phyloP scores from a whole-genome alignment of 1,140 invertebrate species.

The Drosophila parabipectinata region DNA sequence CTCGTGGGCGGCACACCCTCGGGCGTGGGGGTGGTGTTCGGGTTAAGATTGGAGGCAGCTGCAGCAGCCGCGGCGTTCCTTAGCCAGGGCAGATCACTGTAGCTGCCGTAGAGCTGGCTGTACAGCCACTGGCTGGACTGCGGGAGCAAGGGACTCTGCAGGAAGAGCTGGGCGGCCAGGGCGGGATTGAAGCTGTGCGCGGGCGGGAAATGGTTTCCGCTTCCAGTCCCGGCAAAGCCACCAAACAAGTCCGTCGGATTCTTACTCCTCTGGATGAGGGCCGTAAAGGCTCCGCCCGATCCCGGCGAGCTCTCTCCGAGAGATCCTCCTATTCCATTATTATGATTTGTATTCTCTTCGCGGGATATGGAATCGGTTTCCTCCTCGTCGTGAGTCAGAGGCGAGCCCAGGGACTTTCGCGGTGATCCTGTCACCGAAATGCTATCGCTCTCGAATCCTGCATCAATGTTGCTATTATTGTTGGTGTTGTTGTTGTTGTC shows the following conservation, averaged over 20 bases:
- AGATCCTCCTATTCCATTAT: slow-evolving; percentile 3
- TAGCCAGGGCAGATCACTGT: slow-evolving; percentile 87
- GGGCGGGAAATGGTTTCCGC: slow-evolving; percentile 72
- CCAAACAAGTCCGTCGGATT: slow-evolving; percentile 80
- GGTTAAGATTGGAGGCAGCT: slow-evolving; percentile 4
- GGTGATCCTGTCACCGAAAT: slow-evolving; percentile 88
- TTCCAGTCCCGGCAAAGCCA: slow-evolving; percentile 64
- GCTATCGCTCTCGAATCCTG: slow-evolving; percentile 86
- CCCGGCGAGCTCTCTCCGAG: slow-evolving; percentile 13
- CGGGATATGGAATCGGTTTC: slow-evolving; percentile 30
- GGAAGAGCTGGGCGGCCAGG: slow-evolving; percentile 88
- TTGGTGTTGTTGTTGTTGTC: slow-evolving; percentile 76
- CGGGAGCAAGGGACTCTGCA: slow-evolving; percentile 89
- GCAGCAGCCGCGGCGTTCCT: slow-evolving; percentile 60
- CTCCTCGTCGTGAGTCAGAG: slow-evolving; percentile 65
- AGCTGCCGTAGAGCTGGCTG: slow-evolving; percentile 88
- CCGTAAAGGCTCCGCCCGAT: slow-evolving; percentile 75
- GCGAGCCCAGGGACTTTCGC: slow-evolving; percentile 60
- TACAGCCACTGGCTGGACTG: slow-evolving; percentile 90
- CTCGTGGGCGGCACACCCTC: not conserved
- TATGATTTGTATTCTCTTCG: slow-evolving; percentile 33
- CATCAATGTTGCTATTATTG: slow-evolving; percentile 76
- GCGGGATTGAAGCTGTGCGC: slow-evolving; percentile 87
- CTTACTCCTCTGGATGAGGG: slow-evolving; percentile 80
- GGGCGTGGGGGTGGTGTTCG: slow-evolving; percentile 4